Evolutionary conservation across 2,797 vertebrate species (phyloP), one percentile per base, ranked within the genome.

Genomic region (Lagodon rhomboides): DNA sequence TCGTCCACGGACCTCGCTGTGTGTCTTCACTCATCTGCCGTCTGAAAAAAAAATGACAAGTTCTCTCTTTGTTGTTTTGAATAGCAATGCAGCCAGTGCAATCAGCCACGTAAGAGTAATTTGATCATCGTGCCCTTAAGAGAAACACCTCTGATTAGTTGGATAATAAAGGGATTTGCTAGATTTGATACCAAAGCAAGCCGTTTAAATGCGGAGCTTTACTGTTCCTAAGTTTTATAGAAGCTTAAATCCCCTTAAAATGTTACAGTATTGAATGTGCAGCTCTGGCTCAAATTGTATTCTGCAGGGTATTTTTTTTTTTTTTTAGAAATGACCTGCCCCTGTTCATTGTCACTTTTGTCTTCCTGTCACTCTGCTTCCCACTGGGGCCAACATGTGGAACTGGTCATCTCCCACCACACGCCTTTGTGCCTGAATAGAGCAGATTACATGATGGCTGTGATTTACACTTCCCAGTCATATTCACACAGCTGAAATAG

Each of bases 401-500:
- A 86, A 54, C 43, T 34, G 66, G 83, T 85, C 82, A 75, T 87
- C 84, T 88, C 81, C 78, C 79, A 71, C 54, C 68, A 77, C 77
- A 61, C 72, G 59, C 68, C 80, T 85, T 61, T 78, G 75, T 70
- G 82, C 79, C 83, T 86, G 77, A 85, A 80, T 69, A 76, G 87
- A 84, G 79, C 73, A 68, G 82, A 90, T 88, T 84, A 87, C 77
- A 68, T 65, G 79, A 90, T 87, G 82, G 80, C 89, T 87, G 84
- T 83, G 85, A 92, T 91, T 90, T 89, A 75, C 84, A 87, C 89
- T 72, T 73, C 82, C 85, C 80, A 67, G 61, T 89, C 85, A 87
- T 83, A 84, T 82, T 89, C 89, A 79, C 83, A 74, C 71, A 38
- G 84, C 72, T 76, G 65, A 89, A 92, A 84, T 85, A 87, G 75